These are phyloP conservation scores for Pristionchus japonicus DNA, from an alignment of 2,888 invertebrate species.

Conservation along the genomic window DNA sequence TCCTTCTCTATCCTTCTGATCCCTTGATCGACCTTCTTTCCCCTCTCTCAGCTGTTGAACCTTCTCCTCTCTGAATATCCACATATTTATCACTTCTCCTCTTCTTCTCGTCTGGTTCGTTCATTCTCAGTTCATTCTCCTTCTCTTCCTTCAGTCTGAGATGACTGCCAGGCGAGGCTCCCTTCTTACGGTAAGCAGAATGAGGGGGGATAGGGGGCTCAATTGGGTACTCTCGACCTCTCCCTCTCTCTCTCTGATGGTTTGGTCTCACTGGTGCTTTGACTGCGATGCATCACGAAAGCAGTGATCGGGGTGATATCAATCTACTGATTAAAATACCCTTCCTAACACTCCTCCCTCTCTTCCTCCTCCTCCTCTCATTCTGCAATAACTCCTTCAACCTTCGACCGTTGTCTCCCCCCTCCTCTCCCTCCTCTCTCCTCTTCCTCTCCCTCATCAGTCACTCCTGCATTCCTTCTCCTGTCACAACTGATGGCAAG, in stretches of 20 bases:
- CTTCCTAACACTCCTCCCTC: neutral
- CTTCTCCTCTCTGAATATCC: constrained; percentile 32
- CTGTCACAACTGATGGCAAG: constrained; percentile 33
- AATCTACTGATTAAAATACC: constrained; percentile 3
- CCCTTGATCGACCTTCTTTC: neutral
- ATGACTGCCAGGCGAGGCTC: neutral
- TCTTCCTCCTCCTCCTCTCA: constrained; percentile 24
- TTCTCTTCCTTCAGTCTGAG: too few relatives aligned
- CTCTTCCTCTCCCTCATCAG: constrained; percentile 14
- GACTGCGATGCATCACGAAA: neutral
- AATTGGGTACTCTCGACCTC: neutral
- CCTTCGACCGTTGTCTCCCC: constrained; percentile 31
- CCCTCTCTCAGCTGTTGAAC: neutral
- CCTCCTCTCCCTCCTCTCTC: constrained; percentile 2
- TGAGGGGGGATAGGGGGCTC: neutral
- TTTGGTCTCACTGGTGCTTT: neutral
- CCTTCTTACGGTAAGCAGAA: neutral
- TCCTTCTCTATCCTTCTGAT: neutral
- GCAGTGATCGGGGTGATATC: constrained; percentile 10
- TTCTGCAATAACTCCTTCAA: constrained; percentile 31
- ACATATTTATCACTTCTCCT: constrained; percentile 14
- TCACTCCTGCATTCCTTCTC: constrained; percentile 23
- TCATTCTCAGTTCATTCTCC: constrained; percentile 7
- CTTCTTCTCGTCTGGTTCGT: neutral
- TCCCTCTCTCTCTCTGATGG: neutral